Base-by-base conservation (phyloP, 2,888 invertebrate species). In the Drosophila testacea region DNA sequence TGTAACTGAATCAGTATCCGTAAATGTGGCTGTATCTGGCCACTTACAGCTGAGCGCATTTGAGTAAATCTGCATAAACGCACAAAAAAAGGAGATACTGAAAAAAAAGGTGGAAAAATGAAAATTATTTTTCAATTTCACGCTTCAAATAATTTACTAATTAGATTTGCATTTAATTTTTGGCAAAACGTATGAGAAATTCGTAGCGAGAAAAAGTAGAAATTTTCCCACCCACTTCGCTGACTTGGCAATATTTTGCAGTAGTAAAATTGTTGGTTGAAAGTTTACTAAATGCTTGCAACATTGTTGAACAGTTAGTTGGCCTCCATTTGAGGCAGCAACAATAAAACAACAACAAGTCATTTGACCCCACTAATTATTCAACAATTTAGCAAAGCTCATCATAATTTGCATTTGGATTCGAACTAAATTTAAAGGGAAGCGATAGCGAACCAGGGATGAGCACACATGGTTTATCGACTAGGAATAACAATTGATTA, bases 351-450 rank as follows among this genome's bases (percentile, higher is more conserved):
- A 9, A 47, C 27, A 32, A 16, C 30, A 65, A 60, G 47, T 39
- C 52, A 73, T 50, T 66, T 54, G 50, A 36, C 44, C 44, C 28
- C 51, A 74, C 81, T 83, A 81, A 82, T 87, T 82, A 83, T 87
- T 70, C 68, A 68, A 81, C 91, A 88, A 90, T 91, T 91, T 88
- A 79, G 84, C 86, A 82, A 74, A 89, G 89, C 90, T 90, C 91
- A 91, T 90, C 91, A 91, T 91, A 91, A 91, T 91, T 90, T 91
- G 89, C 91, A 91, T 90, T 77, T 71, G 77, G 85, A 79, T 91
- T 90, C 84, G 84, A 83, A 78, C 81, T 77, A 79, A 82, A 81
- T 70, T 59, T 65, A 73, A 70, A 22, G 38, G 48, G 55, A 57
- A 51, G 32, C 46, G 57, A 69, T 62, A 57, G 42, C 50, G n/a